These are phyloP conservation scores for Asteroscopus sphinx DNA, from an alignment of 2,888 invertebrate genomes.

Conservation along the genomic window DNA sequence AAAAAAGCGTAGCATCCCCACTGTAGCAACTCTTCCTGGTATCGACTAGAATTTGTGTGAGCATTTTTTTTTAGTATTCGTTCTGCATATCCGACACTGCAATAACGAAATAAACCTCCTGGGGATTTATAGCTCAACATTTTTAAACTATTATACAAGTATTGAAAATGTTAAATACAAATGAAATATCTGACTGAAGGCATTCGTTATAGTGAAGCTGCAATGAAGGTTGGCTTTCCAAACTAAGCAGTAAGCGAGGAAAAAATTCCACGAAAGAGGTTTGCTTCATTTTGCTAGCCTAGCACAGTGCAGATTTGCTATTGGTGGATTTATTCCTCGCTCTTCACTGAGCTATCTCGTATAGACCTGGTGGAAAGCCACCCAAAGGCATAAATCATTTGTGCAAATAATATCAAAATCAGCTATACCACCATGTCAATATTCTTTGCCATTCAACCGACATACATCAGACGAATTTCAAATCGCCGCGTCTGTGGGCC, in stretches of 20 bases:
- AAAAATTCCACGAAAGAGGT: too few species aligned
- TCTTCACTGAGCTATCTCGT: too few species aligned
- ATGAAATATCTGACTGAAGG: not conserved
- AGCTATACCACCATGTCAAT: constrained; percentile 2
- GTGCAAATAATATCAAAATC: constrained; percentile 7
- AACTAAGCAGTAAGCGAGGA: too few species aligned
- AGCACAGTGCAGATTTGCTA: too few species aligned
- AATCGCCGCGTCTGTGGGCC: constrained; percentile 32
- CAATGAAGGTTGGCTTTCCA: too few species aligned
- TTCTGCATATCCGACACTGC: constrained; percentile 13
- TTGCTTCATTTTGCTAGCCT: too few species aligned
- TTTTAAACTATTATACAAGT: constrained; percentile 1
- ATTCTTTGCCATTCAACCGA: constrained; percentile 5
- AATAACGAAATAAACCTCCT: constrained; percentile 24
- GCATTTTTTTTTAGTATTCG: constrained; percentile 40
- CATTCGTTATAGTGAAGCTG: too few species aligned
- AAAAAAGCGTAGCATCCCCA: constrained; percentile 17
- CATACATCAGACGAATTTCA: constrained; percentile 34
- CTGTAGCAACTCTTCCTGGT: constrained; percentile 24
- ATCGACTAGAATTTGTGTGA: constrained; percentile 32
- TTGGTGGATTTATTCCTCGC: too few species aligned
- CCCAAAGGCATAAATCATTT: constrained; percentile 4
- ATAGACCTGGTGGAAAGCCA: too few species aligned
- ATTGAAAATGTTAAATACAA: not conserved
- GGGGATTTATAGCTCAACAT: constrained; percentile 15